Base-by-base conservation (phyloP, 2,113 vertebrate genomes). In the Lasiurus cinereus region DNA sequence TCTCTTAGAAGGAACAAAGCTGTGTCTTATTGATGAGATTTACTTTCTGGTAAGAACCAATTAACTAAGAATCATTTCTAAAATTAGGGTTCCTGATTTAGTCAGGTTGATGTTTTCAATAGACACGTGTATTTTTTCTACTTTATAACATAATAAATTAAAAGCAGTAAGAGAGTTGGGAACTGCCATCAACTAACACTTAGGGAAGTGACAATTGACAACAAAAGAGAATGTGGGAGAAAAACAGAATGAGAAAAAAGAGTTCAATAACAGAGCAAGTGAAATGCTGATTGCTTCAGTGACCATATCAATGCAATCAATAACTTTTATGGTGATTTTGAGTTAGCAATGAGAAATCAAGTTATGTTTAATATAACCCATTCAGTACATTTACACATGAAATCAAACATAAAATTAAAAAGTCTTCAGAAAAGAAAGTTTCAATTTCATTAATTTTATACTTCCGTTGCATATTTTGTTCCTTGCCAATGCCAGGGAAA, bases 361-460 rank as follows among this genome's bases (percentile, higher is more conserved):
- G 24, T 92, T 69, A 79, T 43, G 21, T 87, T 87, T 31, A 33
- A 6, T 67, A 13, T 74, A 62, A 74, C 39, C 22, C 52, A 78
- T n/a, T 78, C 33, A 79, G 18, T 64, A 43, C 21, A 62, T 74
- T 73, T 88, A 54, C 43, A 21, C 5, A 48, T 62, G 83, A 52
- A 80, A 84, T 76, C 29, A 66, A 15, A 62, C 22, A 62, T 27
- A 62, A 62, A 62, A 27, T 62, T 43, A 21, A 14, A 66, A 66
- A 73, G 24, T 56, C 74, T 33, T 90, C 22, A 6, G 46, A 78
- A 82, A 11, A 31, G 76, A 83, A 82, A 70, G 22, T 2, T 82
- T 93, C 22, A 52, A 6, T 29, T 88, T 93, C 15, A 15, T 31
- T 22, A 48, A 80, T 90, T 96, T 92, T 67, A 14, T 78, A 24